A percentile compares a stretch with the other conserved stretches of the same genome.
Conservation (phyloP, 2,888 invertebrate species). For the Sinelater perroti region DNA sequence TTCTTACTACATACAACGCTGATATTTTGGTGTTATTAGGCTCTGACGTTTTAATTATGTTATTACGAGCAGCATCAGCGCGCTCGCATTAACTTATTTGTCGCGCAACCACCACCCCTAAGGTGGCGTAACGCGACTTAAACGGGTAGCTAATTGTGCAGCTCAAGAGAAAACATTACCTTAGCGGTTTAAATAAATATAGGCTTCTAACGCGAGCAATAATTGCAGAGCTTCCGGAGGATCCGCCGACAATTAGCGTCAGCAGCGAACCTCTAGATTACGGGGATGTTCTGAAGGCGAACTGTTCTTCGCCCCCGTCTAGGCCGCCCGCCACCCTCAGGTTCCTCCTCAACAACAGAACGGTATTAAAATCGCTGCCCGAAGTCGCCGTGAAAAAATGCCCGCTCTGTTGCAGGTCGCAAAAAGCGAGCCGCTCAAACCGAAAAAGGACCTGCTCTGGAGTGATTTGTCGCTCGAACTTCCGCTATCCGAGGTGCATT, state of each 20-base stretch:
- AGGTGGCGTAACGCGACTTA: too few relatives aligned
- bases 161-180: too few relatives aligned
- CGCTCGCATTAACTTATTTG: too few relatives aligned
- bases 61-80: too few relatives aligned
- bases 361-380: slow-evolving; percentile 69
- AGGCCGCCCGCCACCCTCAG: slow-evolving; percentile 77
- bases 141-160: too few relatives aligned
- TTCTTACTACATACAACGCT: not conserved
- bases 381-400: too few relatives aligned
- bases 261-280: slow-evolving; percentile 79
- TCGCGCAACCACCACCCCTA: too few relatives aligned
- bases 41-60: too few relatives aligned
- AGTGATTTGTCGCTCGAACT: slow-evolving; percentile 68
- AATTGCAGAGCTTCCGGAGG: slow-evolving; percentile 73
- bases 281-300: slow-evolving; percentile 77
- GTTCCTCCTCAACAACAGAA: slow-evolving; percentile 79
- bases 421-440: slow-evolving; percentile 57
- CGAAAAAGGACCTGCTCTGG: slow-evolving; percentile 64
- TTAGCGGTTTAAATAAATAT: too few relatives aligned
- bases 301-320: slow-evolving; percentile 81
- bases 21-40: slow-evolving; percentile 2
- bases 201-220: slow-evolving; percentile 14
- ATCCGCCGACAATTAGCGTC: slow-evolving; percentile 73
- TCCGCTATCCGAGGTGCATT: slow-evolving; percentile 67
- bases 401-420: slow-evolving; percentile 45